These are phyloP conservation scores for Drosophila malerkotliana DNA, from an alignment of 1,140 invertebrate genomes.

Conservation along the genomic window DNA sequence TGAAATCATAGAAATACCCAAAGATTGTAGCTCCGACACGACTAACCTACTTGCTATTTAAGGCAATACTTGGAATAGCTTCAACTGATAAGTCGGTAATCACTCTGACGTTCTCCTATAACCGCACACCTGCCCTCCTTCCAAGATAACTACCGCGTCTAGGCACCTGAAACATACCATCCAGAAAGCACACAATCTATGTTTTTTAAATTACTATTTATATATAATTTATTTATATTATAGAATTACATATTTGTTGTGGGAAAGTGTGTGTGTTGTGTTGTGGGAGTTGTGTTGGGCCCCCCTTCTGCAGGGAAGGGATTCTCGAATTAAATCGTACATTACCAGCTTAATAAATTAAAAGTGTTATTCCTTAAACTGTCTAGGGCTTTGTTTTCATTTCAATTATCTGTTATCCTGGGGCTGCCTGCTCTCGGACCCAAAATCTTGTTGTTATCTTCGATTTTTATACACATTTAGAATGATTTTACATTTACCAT, in stretches of 20 bases:
- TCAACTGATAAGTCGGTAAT: neutral
- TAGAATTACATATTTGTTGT: constrained; percentile 77
- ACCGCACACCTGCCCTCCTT: neutral
- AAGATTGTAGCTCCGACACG: neutral
- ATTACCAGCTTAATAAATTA: constrained; percentile 68
- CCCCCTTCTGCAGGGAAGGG: constrained; percentile 25
- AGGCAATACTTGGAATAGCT: neutral
- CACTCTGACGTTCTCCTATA: neutral
- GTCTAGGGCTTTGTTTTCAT: constrained; percentile 38
- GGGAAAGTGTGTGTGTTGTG: constrained; percentile 41
- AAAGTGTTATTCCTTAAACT: constrained; percentile 57
- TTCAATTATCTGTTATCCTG: constrained; percentile 19
- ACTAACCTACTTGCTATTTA: neutral
- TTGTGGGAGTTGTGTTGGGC: constrained; percentile 43
- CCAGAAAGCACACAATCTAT: neutral
- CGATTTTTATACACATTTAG: constrained; percentile 70
- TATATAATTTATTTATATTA: constrained; percentile 83
- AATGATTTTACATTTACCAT: constrained; percentile 72
- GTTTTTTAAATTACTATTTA: constrained; percentile 76
- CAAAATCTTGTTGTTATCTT: constrained; percentile 28
- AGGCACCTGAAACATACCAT: too few species aligned
- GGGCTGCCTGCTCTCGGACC: constrained; percentile 30
- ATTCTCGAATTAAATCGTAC: constrained; percentile 66
- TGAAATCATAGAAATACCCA: neutral
- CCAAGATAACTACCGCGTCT: too few species aligned